Conservation (phyloP, 1,140 invertebrate genomes). For the Thereuonema tuberculata region DNA sequence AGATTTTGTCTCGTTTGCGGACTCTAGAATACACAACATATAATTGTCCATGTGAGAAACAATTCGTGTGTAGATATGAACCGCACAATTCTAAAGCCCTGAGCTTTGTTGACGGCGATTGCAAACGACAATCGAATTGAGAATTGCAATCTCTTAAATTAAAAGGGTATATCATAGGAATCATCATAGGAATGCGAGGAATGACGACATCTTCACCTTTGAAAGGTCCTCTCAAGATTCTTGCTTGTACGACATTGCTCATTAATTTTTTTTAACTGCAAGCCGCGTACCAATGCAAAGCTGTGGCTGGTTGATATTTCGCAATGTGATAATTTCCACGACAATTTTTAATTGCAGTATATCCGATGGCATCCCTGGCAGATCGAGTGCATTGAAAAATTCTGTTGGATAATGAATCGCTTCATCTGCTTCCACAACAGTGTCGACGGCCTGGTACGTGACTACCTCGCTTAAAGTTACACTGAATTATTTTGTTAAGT, state of each 20-base stretch:
- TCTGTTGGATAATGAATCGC: constrained; percentile 27
- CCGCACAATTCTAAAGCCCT: constrained; percentile 17
- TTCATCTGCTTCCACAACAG: constrained; percentile 23
- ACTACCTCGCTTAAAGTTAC: constrained; percentile 14
- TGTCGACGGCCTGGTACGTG: constrained; percentile 27
- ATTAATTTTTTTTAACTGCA: constrained; percentile 10
- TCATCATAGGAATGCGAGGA: constrained; percentile 3
- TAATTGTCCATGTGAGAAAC: constrained; percentile 23
- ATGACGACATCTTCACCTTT: constrained; percentile 14
- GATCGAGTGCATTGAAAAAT: constrained; percentile 30
- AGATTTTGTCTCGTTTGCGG: constrained; percentile 11
- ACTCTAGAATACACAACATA: constrained; percentile 22
- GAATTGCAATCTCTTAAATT: not conserved
- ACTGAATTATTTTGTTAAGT: constrained; percentile 19
- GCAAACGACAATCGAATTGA: constrained; percentile 20
- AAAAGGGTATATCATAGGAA: constrained; percentile 8
- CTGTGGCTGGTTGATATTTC: constrained; percentile 16
- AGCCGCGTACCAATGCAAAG: constrained; percentile 15
- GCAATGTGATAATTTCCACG: constrained; percentile 13
- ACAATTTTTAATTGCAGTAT: constrained; percentile 17
- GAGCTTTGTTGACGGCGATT: constrained; percentile 24
- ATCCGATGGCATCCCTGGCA: constrained; percentile 27
- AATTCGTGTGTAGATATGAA: constrained; percentile 10
- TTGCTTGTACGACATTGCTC: constrained; percentile 11
- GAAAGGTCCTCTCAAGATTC: constrained; percentile 9